Evolutionary conservation across 2,888 invertebrate genomes (phyloP).

Genomic region (Eledona agricola): DNA sequence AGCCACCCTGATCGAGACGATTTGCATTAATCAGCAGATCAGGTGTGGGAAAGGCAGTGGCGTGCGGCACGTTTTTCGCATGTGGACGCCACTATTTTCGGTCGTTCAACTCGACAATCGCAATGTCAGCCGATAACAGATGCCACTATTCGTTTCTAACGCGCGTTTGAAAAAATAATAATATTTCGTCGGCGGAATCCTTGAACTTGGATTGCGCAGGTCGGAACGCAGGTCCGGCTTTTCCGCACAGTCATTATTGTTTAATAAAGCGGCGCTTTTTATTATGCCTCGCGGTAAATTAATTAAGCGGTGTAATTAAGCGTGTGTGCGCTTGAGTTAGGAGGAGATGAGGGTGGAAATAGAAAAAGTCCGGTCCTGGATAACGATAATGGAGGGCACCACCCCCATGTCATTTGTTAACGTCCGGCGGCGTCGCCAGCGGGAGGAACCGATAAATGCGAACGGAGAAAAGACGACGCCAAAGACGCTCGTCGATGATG

Average conservation of each 20-base stretch:
- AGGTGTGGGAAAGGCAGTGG: too few relatives aligned
- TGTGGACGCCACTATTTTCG: too few relatives aligned
- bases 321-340: not conserved
- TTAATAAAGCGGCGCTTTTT: constrained; percentile 19
- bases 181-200: constrained; percentile 1
- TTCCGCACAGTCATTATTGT: constrained; percentile 21
- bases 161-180: constrained; percentile 1
- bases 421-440: constrained; percentile 47
- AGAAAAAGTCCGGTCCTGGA: constrained; percentile 7
- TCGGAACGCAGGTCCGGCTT: constrained; percentile 1
- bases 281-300: too few relatives aligned
- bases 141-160: too few relatives aligned
- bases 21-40: constrained; percentile 30
- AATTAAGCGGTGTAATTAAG: too few relatives aligned
- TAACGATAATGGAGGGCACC: constrained; percentile 41
- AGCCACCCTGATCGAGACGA: constrained; percentile 34
- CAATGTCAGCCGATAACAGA: too few relatives aligned
- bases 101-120: too few relatives aligned
- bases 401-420: constrained; percentile 56
- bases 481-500: not conserved
- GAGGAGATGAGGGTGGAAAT: not conserved
- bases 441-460: constrained; percentile 51
- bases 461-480: constrained; percentile 9
- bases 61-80: too few relatives aligned
- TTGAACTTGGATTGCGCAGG: constrained; percentile 13